These are phyloP conservation scores for Antitype chi DNA, from an alignment of 2,888 invertebrate genomes.

Conservation along the genomic window DNA sequence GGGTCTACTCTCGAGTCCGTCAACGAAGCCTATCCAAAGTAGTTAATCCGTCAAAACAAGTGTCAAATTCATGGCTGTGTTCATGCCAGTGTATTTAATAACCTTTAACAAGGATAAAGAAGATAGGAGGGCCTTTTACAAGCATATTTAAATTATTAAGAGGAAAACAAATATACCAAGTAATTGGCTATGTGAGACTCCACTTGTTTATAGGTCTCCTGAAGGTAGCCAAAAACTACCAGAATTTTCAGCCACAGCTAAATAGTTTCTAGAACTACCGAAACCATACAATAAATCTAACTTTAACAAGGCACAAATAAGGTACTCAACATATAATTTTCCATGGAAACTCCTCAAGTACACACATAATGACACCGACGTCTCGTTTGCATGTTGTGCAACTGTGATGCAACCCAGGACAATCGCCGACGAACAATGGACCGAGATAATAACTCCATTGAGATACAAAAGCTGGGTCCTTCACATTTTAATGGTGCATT, in stretches of 20 bases:
- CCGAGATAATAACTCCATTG: slow-evolving; percentile 51
- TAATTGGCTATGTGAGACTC: background rate
- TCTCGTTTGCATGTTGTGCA: slow-evolving; percentile 51
- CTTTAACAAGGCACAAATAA: slow-evolving; percentile 4
- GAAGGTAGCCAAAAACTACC: background rate
- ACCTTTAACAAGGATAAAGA: background rate
- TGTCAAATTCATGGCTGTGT: background rate
- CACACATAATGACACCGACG: slow-evolving; percentile 30
- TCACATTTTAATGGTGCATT: slow-evolving; percentile 30
- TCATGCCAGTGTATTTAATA: background rate
- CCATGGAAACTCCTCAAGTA: slow-evolving; percentile 39
- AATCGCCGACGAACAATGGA: slow-evolving; percentile 61
- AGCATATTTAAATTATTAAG: background rate
- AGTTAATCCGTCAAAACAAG: no score
- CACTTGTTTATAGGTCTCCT: background rate
- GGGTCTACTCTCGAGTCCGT: no score
- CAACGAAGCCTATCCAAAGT: no score
- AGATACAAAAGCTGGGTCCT: slow-evolving; percentile 34
- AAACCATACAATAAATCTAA: slow-evolving; percentile 4
- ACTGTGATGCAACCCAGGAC: slow-evolving; percentile 60
- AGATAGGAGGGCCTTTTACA: background rate
- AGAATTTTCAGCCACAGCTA: background rate
- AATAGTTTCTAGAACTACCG: background rate
- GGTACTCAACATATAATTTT: slow-evolving; percentile 47
- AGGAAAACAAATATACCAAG: background rate